A percentile compares a stretch with the other conserved stretches of the same genome.
Evolutionary conservation across 2,888 invertebrate species (phyloP).

Genomic region (Syritta pipiens): DNA sequence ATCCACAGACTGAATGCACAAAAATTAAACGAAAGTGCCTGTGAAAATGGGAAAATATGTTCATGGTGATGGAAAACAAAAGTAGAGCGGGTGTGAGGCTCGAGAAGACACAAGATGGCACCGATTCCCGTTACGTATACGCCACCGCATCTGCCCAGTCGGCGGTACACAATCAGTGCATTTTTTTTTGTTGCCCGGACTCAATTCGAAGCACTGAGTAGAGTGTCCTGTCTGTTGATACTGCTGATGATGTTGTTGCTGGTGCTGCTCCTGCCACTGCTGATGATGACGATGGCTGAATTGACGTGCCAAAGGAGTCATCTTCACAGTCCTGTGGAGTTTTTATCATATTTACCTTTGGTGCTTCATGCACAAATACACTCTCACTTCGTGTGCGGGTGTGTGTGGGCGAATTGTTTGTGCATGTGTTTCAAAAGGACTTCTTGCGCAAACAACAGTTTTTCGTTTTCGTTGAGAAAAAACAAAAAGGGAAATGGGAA

Average conservation of each 20-base stretch:
- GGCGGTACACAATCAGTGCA: conserved; percentile 37
- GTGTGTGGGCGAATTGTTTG: not conserved
- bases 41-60: conserved; percentile 26
- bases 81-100: not conserved
- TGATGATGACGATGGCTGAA: conserved; percentile 39
- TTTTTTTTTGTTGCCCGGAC: not conserved
- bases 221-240: conserved; percentile 50
- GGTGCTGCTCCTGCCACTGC: not conserved
- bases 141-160: conserved; percentile 33
- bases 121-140: conserved; percentile 24
- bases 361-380: conserved; percentile 31
- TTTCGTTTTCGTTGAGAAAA: too few relatives aligned
- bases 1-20: conserved; percentile 2
- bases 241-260: conserved; percentile 43
- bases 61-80: conserved; percentile 36
- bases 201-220: conserved; percentile 24
- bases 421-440: not conserved
- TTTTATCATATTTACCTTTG: conserved; percentile 52
- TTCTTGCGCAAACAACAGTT: too few relatives aligned
- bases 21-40: conserved; percentile 48
- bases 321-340: conserved; percentile 33
- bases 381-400: too few relatives aligned
- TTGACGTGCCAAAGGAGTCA: conserved; percentile 44
- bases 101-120: conserved; percentile 9
- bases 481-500: not conserved